Evolutionary conservation across 2,888 invertebrate species (phyloP).

Genomic region (Troides helena): DNA sequence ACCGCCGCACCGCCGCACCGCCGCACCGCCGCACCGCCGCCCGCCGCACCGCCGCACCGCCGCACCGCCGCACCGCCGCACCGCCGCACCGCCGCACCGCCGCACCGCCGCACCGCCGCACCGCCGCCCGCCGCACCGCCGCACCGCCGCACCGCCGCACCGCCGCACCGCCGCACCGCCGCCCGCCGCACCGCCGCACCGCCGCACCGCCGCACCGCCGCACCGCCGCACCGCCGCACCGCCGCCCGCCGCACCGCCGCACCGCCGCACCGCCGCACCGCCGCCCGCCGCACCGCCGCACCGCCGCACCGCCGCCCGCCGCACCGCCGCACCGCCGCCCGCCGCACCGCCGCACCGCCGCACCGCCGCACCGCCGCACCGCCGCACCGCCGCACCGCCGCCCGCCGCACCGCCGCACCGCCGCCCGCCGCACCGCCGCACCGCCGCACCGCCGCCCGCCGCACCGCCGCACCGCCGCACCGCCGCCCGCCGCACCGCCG

Average conservation of each 20-base stretch:
- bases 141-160: constrained; percentile 31
- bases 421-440: constrained; percentile 66
- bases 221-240: constrained; percentile 33
- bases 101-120: constrained; percentile 67
- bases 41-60: constrained; percentile 31
- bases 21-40: constrained; percentile 32
- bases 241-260: constrained; percentile 29
- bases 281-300: too few relatives aligned
- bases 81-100: too few relatives aligned
- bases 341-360: constrained; percentile 33
- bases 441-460: too few relatives aligned
- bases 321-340: constrained; percentile 46
- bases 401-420: constrained; percentile 35
- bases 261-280: constrained; percentile 29
- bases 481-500: constrained; percentile 26
- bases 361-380: constrained; percentile 31
- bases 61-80: constrained; percentile 29
- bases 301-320: constrained; percentile 63
- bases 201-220: constrained; percentile 59
- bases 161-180: constrained; percentile 27
- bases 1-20: constrained; percentile 44
- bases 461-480: constrained; percentile 34
- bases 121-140: constrained; percentile 36
- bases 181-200: constrained; percentile 41
- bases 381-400: constrained; percentile 28